Base-by-base conservation (phyloP, 2,888 invertebrate genomes). In the Horisme vitalbata region DNA sequence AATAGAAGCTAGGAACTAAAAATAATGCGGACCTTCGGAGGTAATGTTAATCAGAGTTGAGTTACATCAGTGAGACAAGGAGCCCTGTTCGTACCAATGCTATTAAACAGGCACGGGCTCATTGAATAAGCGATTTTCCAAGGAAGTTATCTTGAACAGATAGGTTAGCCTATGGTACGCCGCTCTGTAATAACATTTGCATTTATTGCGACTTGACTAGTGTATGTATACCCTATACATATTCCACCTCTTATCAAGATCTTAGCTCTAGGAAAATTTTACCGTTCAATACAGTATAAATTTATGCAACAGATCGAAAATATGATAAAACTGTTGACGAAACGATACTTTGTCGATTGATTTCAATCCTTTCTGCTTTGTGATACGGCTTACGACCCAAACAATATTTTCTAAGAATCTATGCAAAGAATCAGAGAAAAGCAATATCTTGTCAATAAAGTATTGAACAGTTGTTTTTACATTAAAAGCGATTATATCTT, bases 81-180 rank as follows among this genome's bases (percentile, higher is more conserved):
- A 59, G 54, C 60, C 53, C 48, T 45, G 54, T 59, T 68, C 21
- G 45, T 45, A 38, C 33, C 39, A 44, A 20, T 32, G 36, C 49
- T 41, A 44, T 49, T 39, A 59, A 55, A 62, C 59, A 58, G 58
- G 46, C 57, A 52, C 44, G 38, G 61, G 45, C 61, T 59, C 61
- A 68, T 68, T 68, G 63, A 68, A 64, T 68, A 60, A 73, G 71
- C 76, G 74, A 75, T 77, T 78, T 75, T 78, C 68, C 57, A 57
- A 77, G 76, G 75, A 79, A 77, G 65, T 71, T 71, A 72, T 71
- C 66, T 66, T 62, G 63, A 67, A 64, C 66, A 61, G 64, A 61
- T 59, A 60, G 59, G 52, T 63, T 36, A 23, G 27, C 41, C 64
- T 68, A 68, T 66, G 63, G 32, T 23, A 49, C 51, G 55, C 55